These are phyloP conservation scores for Notospermus geniculatus DNA, from an alignment of 1,140 invertebrate genomes.

Conservation along the genomic window DNA sequence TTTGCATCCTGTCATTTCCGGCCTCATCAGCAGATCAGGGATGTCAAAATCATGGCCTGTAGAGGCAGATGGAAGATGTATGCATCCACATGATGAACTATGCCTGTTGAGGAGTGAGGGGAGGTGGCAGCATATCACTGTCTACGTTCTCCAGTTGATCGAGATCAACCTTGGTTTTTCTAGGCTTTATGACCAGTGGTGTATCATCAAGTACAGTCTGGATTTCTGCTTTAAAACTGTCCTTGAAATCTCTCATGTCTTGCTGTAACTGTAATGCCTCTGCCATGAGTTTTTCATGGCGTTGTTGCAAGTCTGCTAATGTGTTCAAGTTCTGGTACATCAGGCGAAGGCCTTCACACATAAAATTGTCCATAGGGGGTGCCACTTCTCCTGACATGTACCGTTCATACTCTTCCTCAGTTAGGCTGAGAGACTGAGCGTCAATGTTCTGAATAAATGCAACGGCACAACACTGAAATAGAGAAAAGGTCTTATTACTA, in stretches of 20 bases:
- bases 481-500: not conserved
- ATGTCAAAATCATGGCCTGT: too few species aligned
- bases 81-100: too few species aligned
- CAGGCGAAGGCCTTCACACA: conserved; percentile 64
- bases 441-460: conserved; percentile 96
- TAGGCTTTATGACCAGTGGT: conserved; percentile 45
- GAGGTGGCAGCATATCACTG: conserved; percentile 36
- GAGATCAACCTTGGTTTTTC: conserved; percentile 51
- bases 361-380: conserved; percentile 63
- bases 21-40: too few species aligned
- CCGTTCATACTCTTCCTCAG: conserved; percentile 86
- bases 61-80: too few species aligned
- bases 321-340: conserved; percentile 62
- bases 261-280: conserved; percentile 63
- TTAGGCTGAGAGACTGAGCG: conserved; percentile 89
- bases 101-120: conserved; percentile 32
- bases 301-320: conserved; percentile 64
- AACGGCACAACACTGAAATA: conserved; percentile 86
- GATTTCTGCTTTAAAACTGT: conserved; percentile 46
- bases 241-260: conserved; percentile 68
- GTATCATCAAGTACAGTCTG: conserved; percentile 35
- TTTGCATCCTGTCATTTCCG: too few species aligned
- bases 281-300: conserved; percentile 62
- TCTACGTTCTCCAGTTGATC: conserved; percentile 38
- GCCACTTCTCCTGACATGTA: conserved; percentile 90